phyloP scores from a whole-genome alignment of 1,140 invertebrate genomes.

The Zelostemma sp. region DNA sequence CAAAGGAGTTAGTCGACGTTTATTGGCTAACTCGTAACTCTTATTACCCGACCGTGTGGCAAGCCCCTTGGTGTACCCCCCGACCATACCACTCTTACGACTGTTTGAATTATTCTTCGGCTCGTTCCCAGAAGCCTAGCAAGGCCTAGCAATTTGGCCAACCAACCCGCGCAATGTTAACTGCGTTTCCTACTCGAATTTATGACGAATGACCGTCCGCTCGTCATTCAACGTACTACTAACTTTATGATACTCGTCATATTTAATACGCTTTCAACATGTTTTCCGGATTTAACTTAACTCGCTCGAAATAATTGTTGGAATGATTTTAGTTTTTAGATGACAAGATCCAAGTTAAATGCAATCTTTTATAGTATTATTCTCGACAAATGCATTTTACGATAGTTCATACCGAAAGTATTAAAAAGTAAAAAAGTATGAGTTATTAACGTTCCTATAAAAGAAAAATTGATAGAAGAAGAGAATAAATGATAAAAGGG shows the following conservation, averaged over 20 bases:
- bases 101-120: conserved; percentile 52
- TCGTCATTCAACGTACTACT: neutral
- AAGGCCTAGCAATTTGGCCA: conserved; percentile 58
- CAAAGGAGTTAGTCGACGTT: conserved; percentile 42
- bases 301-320: too few species aligned
- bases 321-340: too few species aligned
- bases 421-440: neutral
- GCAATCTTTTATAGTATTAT: too few species aligned
- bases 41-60: conserved; percentile 18
- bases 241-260: neutral
- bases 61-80: conserved; percentile 4
- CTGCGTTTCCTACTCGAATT: conserved; percentile 1
- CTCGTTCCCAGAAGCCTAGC: conserved; percentile 46
- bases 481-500: conserved; percentile 6
- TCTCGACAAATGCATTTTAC: too few species aligned
- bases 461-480: conserved; percentile 3
- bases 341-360: too few species aligned
- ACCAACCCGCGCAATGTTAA: conserved; percentile 9
- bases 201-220: neutral
- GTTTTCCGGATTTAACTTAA: neutral
- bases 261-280: neutral
- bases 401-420: too few species aligned
- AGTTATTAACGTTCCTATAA: neutral
- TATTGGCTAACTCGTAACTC: conserved; percentile 59
- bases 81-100: conserved; percentile 14